Conservation (phyloP, 92 coral and sea anemone genomes). For the Chrysogorgia sp. region DNA sequence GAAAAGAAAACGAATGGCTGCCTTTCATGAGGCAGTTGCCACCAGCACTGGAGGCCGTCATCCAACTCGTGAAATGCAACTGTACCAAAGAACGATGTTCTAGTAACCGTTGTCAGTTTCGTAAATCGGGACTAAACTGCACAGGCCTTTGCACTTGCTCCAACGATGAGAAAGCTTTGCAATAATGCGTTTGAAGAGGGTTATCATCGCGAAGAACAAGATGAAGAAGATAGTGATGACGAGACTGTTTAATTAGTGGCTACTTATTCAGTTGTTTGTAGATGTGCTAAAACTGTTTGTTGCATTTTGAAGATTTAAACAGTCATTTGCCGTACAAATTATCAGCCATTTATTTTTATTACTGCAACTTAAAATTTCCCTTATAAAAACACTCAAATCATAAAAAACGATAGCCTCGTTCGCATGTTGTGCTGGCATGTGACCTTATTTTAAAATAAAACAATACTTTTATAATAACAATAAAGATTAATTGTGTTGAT, state of each 20-base stretch:
- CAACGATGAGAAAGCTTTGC: conserved; percentile 2
- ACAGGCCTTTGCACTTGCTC: conserved; percentile 11
- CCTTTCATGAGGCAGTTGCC: conserved; percentile 21
- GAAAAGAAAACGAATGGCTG: background rate
- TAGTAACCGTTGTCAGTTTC: conserved; percentile 10
- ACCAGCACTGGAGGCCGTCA: conserved; percentile 20
- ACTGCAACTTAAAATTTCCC: too few species aligned
- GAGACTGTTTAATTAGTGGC: background rate
- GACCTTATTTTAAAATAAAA: too few species aligned
- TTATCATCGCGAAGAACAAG: background rate
- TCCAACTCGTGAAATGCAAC: conserved; percentile 11
- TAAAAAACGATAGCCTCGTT: too few species aligned
- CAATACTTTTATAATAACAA: too few species aligned
- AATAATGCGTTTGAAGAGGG: background rate
- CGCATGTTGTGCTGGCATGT: too few species aligned
- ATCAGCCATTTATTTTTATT: too few species aligned
- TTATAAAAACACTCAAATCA: too few species aligned
- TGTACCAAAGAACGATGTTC: conserved; percentile 14
- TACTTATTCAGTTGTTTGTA: background rate
- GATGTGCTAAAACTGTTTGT: too few species aligned
- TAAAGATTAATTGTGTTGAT: too few species aligned
- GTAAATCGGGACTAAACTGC: conserved; percentile 11
- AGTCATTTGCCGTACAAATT: too few species aligned
- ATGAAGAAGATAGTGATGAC: background rate
- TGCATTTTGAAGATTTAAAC: too few species aligned